phyloP scores from a whole-genome alignment of 2,113 vertebrate species.

The Ardeotis arabs region DNA sequence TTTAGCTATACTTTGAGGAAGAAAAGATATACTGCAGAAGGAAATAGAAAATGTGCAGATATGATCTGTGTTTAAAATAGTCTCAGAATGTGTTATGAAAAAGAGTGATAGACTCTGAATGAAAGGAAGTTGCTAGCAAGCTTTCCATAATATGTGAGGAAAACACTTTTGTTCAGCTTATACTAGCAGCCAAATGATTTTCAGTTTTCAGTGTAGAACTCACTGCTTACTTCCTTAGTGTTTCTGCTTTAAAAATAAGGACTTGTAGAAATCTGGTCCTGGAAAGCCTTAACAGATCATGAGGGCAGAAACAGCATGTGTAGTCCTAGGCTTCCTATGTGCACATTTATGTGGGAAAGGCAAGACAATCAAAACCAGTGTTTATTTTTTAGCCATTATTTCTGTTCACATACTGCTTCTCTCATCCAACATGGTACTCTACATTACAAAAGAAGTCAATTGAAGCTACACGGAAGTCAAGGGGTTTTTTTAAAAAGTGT shows the following conservation, averaged over 20 bases:
- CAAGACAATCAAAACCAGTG: background rate
- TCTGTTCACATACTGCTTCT: background rate
- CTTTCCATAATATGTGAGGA: background rate
- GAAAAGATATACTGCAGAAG: background rate
- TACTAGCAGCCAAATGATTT: background rate
- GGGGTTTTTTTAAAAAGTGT: background rate
- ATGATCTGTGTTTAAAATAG: slow-evolving; percentile 33
- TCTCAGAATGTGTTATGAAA: background rate
- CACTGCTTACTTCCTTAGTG: background rate
- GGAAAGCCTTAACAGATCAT: background rate
- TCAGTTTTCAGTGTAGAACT: background rate
- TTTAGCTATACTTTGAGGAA: background rate
- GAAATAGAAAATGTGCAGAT: slow-evolving; percentile 40
- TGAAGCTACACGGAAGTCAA: background rate
- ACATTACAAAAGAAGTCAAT: background rate
- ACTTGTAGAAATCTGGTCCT: background rate
- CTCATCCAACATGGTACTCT: background rate
- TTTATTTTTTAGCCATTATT: background rate
- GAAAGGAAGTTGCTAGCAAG: background rate
- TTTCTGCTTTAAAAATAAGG: slow-evolving; percentile 12
- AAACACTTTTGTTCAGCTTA: background rate
- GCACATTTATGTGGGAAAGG: background rate
- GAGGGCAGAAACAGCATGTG: background rate
- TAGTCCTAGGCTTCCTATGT: background rate
- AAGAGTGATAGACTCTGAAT: background rate